Base-by-base conservation (phyloP, 2,113 vertebrate species). In the Nothocercus julius region DNA sequence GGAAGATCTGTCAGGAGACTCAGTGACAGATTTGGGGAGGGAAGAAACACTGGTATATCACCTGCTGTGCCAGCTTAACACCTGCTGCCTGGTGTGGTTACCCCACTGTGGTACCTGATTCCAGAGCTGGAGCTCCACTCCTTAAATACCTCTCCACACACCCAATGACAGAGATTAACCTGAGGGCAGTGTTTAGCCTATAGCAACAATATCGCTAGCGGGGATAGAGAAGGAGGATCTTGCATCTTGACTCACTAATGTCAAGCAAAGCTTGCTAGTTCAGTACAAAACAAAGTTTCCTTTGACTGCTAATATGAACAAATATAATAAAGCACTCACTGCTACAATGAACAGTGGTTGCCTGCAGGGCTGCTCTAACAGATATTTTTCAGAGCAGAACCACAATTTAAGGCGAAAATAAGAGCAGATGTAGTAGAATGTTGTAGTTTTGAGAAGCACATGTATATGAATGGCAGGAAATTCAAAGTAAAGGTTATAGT, bases 401-500 rank as follows among this genome's bases (percentile, higher is more conserved):
- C 81, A 49, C 86, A 94, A 24, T 97, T 94, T 87, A 89, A 95
- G 81, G 62, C 49, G 69, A 94, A 96, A 92, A 94, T 82, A 93
- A 73, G 34, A 1, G 77, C 92, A 94, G 81, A 68, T 20, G 36
- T 87, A 93, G 89, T 75, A 61, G 32, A 90, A 75, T 9, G 7
- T 56, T 1, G 8, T 22, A 84, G 83, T 77, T 94, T 96, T 95
- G 78, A 97, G 93, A 97, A 94, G 56, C 0, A 4, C 75, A 25
- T 18, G 0, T 74, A 59, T 45, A 64, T 0, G 1, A 79, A 70
- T 13, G 83, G 92, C 96, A 97, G 96, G 95, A 97, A 97, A 96
- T 67, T 96, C 83, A 90, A 80, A 85, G 83, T 83, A 96, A 97
- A 97, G 96, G 95, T 97, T 97, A 95, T 49, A 96, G 63, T 74